Evolutionary conservation across 2,113 vertebrate species (phyloP).

Genomic region (Platanista minor): DNA sequence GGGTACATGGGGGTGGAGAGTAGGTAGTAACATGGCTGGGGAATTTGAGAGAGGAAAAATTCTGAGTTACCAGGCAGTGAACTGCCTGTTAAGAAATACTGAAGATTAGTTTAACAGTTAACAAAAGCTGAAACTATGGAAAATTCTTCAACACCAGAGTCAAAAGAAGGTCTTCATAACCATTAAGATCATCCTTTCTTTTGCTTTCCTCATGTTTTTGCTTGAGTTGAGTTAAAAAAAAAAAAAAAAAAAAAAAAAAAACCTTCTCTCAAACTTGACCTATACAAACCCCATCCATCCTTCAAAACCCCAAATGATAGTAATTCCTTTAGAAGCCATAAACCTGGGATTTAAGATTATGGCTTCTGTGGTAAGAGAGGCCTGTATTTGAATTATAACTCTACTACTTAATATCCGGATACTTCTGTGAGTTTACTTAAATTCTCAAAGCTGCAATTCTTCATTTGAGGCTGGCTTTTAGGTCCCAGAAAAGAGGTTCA

Average conservation of each 20-base stretch:
- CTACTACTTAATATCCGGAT: background rate
- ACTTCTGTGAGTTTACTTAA: background rate
- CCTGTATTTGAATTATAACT: background rate
- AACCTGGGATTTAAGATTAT: background rate
- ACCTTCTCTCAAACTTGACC: background rate
- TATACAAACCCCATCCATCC: background rate
- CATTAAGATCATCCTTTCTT: background rate
- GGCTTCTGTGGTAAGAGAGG: background rate
- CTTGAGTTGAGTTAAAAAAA: background rate
- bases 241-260: background rate
- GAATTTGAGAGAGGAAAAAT: background rate
- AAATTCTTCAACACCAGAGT: background rate
- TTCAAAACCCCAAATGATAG: background rate
- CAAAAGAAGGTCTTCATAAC: background rate
- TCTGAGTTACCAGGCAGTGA: background rate
- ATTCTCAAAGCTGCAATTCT: background rate
- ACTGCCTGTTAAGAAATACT: background rate
- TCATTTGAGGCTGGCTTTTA: background rate
- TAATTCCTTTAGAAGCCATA: background rate
- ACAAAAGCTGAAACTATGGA: background rate
- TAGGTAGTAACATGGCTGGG: background rate
- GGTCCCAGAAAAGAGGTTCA: background rate
- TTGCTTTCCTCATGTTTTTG: slow-evolving; percentile 4
- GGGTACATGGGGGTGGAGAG: background rate
- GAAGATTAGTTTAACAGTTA: background rate